Base-by-base conservation (phyloP, 2,113 vertebrate species). In the Gopherus evgoodei region DNA sequence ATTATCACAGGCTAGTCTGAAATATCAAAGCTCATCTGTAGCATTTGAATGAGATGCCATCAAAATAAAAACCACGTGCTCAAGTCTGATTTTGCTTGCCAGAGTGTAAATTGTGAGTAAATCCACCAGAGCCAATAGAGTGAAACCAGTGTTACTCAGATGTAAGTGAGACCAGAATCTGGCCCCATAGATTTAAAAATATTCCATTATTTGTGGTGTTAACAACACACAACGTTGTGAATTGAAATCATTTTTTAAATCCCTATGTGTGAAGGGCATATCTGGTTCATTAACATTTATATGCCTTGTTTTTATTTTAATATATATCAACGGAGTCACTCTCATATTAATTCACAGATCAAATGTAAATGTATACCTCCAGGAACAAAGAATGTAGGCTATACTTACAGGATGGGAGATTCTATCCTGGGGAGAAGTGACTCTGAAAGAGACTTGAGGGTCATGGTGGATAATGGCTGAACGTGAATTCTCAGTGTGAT, bases 351-450 rank as follows among this genome's bases (percentile, higher is more conserved):
- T 91, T 80, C 65, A n/a, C 27, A 81, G 80, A 59, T 54, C 69
- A 25, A 5, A 56, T 35, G 6, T 12, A 35, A 83, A 94, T 53
- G 76, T 44, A 1, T 11, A 3, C 16, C n/a, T 82, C 52, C 35
- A 47, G 35, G 83, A 84, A 84, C 31, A 8, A 29, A 88, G 69
- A 0, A 62, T 19, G 69, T 81, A 57, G 87, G 82, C 3, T 0
- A 0, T 59, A 53, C 24, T 3, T 8, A 59, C 0, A 0, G 35
- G 4, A 8, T 19, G 22, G 19, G 57, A 12, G 56, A 8, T 53
- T 84, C 42, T 57, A 75, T 75, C 69, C 69, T 75, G n/a, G 21
- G n/a, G n/a, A 75, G 21, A n/a, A 42, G 69, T 42, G n/a, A n/a
- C n/a, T 72, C 69, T 42, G 69, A 11, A 75, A 75, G 22, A 75